Base-by-base conservation (phyloP, 2,888 invertebrate species). In the Rambutsinella grinnellia region DNA sequence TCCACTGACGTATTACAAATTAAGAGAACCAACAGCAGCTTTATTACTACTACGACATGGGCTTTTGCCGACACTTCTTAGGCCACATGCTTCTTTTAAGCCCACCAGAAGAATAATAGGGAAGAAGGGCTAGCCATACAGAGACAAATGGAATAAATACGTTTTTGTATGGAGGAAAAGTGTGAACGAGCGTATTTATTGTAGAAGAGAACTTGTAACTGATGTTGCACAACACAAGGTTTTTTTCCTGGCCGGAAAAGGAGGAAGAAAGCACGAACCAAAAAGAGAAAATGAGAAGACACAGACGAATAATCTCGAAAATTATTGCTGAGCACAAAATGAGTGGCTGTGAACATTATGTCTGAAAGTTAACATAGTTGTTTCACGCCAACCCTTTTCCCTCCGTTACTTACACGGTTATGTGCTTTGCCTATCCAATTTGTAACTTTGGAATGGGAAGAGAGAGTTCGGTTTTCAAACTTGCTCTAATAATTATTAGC, bases 261-360 rank as follows among this genome's bases (percentile, higher is more conserved):
- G 13, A 57, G 36, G 49, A 62, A 47, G 62, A 70, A 61, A 61
- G 61, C 51, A 65, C 23, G 65, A 27, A 57, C 60, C 2, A 27
- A 24, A 46, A 24, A 46, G 54, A 56, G 53, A 27, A 24, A 46
- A 24, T 26, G 54, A 56, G 53, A 46, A 61, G 70, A 70, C 70
- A 70, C 70, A 70, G 70, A 70, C 70, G 70, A 70, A 70, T 70
- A 70, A 70, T 70, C 70, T 70, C 61, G 15, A 47, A 70, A 61
- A 70, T 70, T 70, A 70, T 62, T 70, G 51, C 70, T 62, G 62
- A 70, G 70, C 70, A 62, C 70, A 70, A 70, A 70, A 70, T 70
- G 70, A 70, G 70, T 70, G 70, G 70, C 70, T 62, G 70, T 54
- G 70, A 70, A 70, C 70, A 70, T 70, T 62, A 70, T 70, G 62